A percentile compares a stretch with the other conserved stretches of the same genome.
phyloP scores from a whole-genome alignment of 1,140 invertebrate genomes.

The Tenebrio molitor region DNA sequence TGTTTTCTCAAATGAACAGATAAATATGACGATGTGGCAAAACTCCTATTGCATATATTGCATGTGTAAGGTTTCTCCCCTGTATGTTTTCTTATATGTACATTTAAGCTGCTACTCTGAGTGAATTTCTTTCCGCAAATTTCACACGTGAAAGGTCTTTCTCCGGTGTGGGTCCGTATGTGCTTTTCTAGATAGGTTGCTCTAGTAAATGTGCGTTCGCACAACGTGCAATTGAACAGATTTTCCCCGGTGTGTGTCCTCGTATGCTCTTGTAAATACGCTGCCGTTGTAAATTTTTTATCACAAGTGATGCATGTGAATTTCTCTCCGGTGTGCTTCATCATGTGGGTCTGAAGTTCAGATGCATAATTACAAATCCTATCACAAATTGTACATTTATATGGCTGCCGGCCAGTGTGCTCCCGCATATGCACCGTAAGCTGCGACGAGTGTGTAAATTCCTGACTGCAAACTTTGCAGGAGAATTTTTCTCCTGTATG shows the following conservation, averaged over 20 bases:
- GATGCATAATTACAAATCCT: constrained; percentile 83
- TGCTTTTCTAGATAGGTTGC: constrained; percentile 61
- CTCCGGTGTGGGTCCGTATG: constrained; percentile 70
- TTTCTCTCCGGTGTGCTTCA: constrained; percentile 82
- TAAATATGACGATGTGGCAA: constrained; percentile 51
- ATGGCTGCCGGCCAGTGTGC: constrained; percentile 70
- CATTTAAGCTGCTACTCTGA: constrained; percentile 68
- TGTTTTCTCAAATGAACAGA: constrained; percentile 52
- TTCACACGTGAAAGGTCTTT: constrained; percentile 83
- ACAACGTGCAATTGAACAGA: constrained; percentile 66
- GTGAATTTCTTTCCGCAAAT: constrained; percentile 79
- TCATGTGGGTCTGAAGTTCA: constrained; percentile 82
- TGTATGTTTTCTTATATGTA: constrained; percentile 66
- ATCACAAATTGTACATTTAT: constrained; percentile 72
- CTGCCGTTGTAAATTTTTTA: constrained; percentile 54
- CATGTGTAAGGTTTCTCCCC: constrained; percentile 66
- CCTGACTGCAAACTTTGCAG: constrained; percentile 66
- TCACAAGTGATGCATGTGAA: constrained; percentile 63
- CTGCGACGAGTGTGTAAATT: constrained; percentile 80
- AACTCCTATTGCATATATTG: constrained; percentile 65
- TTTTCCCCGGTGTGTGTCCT: constrained; percentile 54
- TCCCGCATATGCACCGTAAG: constrained; percentile 87
- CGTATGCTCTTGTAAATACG: constrained; percentile 54
- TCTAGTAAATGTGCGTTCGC: constrained; percentile 65
- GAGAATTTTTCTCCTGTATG: constrained; percentile 54